Percentiles rank a stretch among this genome's conserved stretches.
These are phyloP conservation scores for Lepus europaeus DNA, from an alignment of 2,113 vertebrate genomes.

Conservation along the genomic window DNA sequence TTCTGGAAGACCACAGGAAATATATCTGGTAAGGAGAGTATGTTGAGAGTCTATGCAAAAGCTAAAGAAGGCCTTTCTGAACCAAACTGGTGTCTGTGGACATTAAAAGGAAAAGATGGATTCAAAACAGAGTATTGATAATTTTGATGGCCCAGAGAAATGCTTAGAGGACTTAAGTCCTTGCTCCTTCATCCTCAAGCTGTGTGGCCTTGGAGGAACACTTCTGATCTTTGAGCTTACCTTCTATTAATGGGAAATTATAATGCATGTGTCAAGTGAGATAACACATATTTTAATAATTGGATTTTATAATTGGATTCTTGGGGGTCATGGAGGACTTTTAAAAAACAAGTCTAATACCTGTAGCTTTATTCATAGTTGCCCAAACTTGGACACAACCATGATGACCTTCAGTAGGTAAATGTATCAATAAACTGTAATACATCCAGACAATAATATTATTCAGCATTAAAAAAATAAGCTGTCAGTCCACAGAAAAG, in stretches of 20 bases:
- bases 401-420: too few species aligned
- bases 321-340: neutral
- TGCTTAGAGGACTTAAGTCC: neutral
- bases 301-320: neutral
- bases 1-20: neutral
- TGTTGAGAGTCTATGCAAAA: too few species aligned
- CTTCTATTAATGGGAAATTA: neutral
- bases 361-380: too few species aligned
- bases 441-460: too few species aligned
- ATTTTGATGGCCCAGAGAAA: neutral
- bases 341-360: neutral
- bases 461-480: neutral
- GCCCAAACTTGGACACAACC: too few species aligned
- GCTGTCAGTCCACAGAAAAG: neutral
- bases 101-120: neutral
- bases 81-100: neutral
- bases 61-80: neutral
- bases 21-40: fast-evolving
- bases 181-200: neutral
- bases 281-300: neutral
- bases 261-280: neutral
- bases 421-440: too few species aligned
- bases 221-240: neutral
- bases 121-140: neutral
- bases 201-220: neutral